A percentile compares a stretch with the other conserved stretches of the same genome.
These are phyloP conservation scores for Dasypus novemcinctus DNA, from an alignment of 2,113 vertebrate species.

Conservation along the genomic window DNA sequence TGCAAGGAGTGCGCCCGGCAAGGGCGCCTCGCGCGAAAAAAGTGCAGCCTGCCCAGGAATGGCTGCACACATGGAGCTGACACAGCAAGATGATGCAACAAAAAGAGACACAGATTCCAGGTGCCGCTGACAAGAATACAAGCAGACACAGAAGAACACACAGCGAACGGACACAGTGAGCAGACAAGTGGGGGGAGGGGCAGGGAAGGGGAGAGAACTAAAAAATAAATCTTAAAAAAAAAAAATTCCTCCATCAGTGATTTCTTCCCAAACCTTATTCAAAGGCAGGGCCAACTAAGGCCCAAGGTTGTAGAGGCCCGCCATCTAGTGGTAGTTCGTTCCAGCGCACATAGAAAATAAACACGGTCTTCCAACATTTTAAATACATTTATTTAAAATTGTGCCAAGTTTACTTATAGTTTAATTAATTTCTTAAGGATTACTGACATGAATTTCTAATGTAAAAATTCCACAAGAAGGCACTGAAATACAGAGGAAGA, in stretches of 20 bases:
- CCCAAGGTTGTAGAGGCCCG: slow-evolving; percentile 40
- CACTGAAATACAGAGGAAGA: neutral
- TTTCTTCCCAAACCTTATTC: neutral
- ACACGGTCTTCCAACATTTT: neutral
- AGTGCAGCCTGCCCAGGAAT: too few species aligned
- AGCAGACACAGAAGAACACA: too few species aligned
- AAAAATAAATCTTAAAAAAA: too few species aligned
- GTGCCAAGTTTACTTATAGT: neutral
- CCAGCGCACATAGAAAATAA: neutral
- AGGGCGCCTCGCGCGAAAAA: too few species aligned
- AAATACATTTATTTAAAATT: neutral
- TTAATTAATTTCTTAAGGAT: neutral
- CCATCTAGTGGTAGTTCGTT: slow-evolving; percentile 58
- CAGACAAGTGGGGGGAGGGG: too few species aligned
- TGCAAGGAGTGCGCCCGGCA: too few species aligned
- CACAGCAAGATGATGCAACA: too few species aligned
- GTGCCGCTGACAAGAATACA: too few species aligned
- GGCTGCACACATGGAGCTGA: too few species aligned
- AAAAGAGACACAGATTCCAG: too few species aligned
- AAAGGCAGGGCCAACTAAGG: neutral
- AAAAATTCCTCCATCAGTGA: slow-evolving; percentile 4
- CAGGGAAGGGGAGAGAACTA: too few species aligned
- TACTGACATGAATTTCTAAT: neutral
- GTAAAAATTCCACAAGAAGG: neutral
- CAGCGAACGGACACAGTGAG: too few species aligned